Evolutionary conservation across 2,888 invertebrate species (phyloP).

Genomic region (Drosophila helvetica): DNA sequence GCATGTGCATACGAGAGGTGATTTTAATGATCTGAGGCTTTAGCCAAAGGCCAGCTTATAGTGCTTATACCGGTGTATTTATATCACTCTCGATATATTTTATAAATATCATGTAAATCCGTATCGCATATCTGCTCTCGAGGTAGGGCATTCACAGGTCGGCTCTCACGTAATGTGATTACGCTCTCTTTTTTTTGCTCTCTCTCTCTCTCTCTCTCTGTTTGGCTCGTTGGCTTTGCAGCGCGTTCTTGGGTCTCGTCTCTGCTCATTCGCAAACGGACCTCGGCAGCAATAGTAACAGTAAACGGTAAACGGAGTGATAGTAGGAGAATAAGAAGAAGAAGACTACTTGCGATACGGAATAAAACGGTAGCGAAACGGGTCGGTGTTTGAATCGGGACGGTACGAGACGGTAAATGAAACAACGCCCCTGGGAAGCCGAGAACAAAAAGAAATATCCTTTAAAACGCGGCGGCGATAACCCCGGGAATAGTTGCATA

Average conservation of each 20-base stretch:
- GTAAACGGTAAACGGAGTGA: neutral
- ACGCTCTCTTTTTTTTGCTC: neutral
- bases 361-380: constrained; percentile 57
- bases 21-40: neutral
- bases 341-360: constrained; percentile 22
- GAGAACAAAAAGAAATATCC: constrained; percentile 18
- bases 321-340: constrained; percentile 10
- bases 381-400: constrained; percentile 35
- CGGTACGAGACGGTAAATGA: constrained; percentile 66
- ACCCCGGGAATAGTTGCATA: neutral
- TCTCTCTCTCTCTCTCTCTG: neutral
- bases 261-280: constrained; percentile 61
- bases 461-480: constrained; percentile 10
- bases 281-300: constrained; percentile 38
- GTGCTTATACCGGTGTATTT: neutral
- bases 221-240: constrained; percentile 54
- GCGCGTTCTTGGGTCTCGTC: constrained; percentile 12
- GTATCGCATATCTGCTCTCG: neutral
- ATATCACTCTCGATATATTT: neutral
- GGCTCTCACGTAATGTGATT: neutral
- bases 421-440: constrained; percentile 70
- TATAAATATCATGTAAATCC: neutral
- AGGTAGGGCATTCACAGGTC: neutral
- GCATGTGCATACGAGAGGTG: neutral
- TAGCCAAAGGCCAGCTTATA: neutral